These are phyloP conservation scores for Urocitellus parryii DNA, from an alignment of 2,113 vertebrate genomes.

Conservation along the genomic window DNA sequence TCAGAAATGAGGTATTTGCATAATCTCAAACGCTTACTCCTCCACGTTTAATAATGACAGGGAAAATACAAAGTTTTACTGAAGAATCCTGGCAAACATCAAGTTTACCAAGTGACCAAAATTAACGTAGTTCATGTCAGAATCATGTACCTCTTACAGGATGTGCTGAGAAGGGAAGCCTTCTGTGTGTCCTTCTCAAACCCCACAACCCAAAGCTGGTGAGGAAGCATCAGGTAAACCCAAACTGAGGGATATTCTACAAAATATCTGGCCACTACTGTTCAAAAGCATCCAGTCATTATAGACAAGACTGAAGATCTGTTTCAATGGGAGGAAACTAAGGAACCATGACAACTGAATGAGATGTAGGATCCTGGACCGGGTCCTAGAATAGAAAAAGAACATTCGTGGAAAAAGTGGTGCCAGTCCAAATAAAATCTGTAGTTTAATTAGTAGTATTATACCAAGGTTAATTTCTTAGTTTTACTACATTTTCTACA, in stretches of 20 bases:
- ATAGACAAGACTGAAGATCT: neutral
- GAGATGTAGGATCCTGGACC: neutral
- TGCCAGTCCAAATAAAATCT: neutral
- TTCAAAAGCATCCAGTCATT: neutral
- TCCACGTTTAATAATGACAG: neutral
- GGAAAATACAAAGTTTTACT: neutral
- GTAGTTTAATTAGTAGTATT: neutral
- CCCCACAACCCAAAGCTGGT: neutral
- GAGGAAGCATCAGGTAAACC: neutral
- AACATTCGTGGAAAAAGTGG: neutral
- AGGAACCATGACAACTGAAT: neutral
- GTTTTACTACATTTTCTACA: neutral
- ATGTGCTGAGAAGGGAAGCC: neutral
- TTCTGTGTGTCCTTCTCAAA: neutral
- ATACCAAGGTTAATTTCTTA: neutral
- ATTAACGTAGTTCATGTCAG: neutral
- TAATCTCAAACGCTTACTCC: neutral
- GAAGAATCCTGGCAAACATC: neutral
- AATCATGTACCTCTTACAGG: rapidly evolving
- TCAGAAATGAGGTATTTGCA: neutral
- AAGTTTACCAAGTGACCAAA: neutral
- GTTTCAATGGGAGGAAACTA: neutral
- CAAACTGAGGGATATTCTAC: neutral
- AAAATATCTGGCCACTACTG: neutral
- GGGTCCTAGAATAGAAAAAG: neutral